Base-by-base conservation (phyloP, 2,797 vertebrate species). In the Acanthurus leucopareius region DNA sequence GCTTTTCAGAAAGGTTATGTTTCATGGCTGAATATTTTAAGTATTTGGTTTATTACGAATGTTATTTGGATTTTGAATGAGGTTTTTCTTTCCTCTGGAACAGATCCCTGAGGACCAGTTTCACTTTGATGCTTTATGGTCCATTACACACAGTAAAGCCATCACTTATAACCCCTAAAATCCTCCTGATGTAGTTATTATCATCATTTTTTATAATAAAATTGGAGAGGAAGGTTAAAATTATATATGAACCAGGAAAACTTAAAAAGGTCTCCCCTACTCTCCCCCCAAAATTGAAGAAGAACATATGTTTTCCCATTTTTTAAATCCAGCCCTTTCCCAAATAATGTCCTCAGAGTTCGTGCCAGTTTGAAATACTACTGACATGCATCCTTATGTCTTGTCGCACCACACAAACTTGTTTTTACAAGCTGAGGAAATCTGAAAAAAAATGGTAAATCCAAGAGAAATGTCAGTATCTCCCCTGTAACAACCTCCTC, bases 371-470 rank as follows among this genome's bases (percentile, higher is more conserved):
- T 63, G 4, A 58, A 68, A 75, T 73, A 71, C 63, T 63, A 35
- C 73, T n/a, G 16, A 51, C 20, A 45, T 49, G 11, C 25, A 73
- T 59, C 48, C 17, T 7, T 25, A 13, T 40, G 40, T 58, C 58
- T 28, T 32, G 8, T 58, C 40, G 61, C 19, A 58, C 22, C 17
- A 16, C 14, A 75, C 44, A 19, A 72, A 72, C 25, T 42, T 1
- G 52, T 69, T 71, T 42, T 22, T 42, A 35, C 32, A 32, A 62
- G 15, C 17, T 14, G 40, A 66, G 59, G 44, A 75, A 76, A 79
- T 79, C 28, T 60, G 22, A 64, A 60, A 60, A 32, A 74, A 52
- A 14, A 22, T n/a, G 32, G 6, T 3, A 73, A 65, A 68, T 51
- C 54, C 22, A 1, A 20, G 10, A 65, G 32, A 66, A 67, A 65